Percentiles rank a stretch among this genome's conserved stretches.
These are phyloP conservation scores for Cheilosia grossa DNA, from an alignment of 2,888 invertebrate genomes.

Conservation along the genomic window DNA sequence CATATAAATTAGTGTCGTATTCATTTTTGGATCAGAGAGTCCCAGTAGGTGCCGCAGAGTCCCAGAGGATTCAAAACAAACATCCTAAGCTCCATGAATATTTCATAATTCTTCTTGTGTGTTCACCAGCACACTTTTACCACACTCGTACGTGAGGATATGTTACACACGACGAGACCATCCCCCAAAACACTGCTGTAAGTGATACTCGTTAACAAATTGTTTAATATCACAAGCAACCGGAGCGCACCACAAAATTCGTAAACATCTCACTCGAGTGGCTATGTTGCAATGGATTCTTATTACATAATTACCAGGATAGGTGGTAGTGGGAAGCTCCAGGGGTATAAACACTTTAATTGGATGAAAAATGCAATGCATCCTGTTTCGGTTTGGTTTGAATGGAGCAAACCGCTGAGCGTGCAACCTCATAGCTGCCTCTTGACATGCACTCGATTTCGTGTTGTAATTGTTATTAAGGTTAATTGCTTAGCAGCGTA, in stretches of 20 bases:
- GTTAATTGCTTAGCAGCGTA: slow-evolving; percentile 43
- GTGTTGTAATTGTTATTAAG: slow-evolving; percentile 41
- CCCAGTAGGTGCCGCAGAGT: not conserved
- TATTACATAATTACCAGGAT: slow-evolving; percentile 7
- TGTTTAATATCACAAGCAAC: slow-evolving; percentile 6
- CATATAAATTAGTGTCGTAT: slow-evolving; percentile 56
- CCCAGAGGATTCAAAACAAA: not conserved
- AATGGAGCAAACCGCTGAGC: not conserved
- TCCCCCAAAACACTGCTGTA: not conserved
- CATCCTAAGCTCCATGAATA: slow-evolving; percentile 13
- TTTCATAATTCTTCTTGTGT: not conserved
- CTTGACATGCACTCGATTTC: slow-evolving; percentile 11
- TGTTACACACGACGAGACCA: too few species aligned
- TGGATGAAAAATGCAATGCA: slow-evolving; percentile 31
- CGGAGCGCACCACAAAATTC: not conserved
- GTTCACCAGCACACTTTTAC: not conserved
- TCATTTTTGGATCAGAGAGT: slow-evolving; percentile 33
- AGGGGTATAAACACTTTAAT: not conserved
- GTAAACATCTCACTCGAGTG: slow-evolving; percentile 9
- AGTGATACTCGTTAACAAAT: slow-evolving; percentile 27
- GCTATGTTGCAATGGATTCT: slow-evolving; percentile 5
- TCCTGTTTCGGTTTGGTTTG: slow-evolving; percentile 7
- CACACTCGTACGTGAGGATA: not conserved
- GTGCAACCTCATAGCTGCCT: not conserved
- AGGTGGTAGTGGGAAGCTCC: not conserved